Percentiles rank a stretch among this genome's conserved stretches.
Conservation (phyloP, 2,113 vertebrate genomes). For the Crocuta crocuta region DNA sequence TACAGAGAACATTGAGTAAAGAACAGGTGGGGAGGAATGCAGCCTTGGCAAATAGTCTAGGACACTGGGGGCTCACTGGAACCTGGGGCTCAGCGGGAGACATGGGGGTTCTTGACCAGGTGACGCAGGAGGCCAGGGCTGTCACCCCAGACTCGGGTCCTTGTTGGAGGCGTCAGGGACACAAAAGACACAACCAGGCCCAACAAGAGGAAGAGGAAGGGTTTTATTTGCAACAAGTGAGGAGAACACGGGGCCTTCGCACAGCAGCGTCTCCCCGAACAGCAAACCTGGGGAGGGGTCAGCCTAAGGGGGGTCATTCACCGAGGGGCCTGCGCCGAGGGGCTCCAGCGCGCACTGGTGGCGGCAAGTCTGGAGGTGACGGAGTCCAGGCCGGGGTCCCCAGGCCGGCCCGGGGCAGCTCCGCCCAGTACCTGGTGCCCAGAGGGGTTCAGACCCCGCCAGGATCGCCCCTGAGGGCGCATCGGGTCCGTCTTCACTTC, state of each 20-base stretch:
- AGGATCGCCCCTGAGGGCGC: too few relatives aligned
- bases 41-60: neutral
- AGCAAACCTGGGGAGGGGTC: neutral
- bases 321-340: neutral
- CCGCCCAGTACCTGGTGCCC: too few relatives aligned
- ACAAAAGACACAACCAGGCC: neutral
- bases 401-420: too few relatives aligned
- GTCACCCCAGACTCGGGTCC: neutral
- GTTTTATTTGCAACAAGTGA: neutral
- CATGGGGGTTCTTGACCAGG: neutral
- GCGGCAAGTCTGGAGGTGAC: too few relatives aligned
- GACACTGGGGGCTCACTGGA: neutral
- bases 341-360: too few relatives aligned
- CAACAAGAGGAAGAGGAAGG: neutral
- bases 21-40: rapidly evolving
- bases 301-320: rapidly evolving
- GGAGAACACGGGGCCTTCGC: neutral
- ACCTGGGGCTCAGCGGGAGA: neutral
- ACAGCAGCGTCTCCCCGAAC: neutral
- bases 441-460: too few relatives aligned
- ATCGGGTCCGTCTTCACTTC: too few relatives aligned
- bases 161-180: neutral
- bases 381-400: too few relatives aligned
- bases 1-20: neutral
- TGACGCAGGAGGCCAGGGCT: neutral